Percentiles rank a stretch among this genome's conserved stretches.
These are phyloP conservation scores for Diuraphis noxia DNA, from an alignment of 1,140 invertebrate genomes.

Conservation along the genomic window DNA sequence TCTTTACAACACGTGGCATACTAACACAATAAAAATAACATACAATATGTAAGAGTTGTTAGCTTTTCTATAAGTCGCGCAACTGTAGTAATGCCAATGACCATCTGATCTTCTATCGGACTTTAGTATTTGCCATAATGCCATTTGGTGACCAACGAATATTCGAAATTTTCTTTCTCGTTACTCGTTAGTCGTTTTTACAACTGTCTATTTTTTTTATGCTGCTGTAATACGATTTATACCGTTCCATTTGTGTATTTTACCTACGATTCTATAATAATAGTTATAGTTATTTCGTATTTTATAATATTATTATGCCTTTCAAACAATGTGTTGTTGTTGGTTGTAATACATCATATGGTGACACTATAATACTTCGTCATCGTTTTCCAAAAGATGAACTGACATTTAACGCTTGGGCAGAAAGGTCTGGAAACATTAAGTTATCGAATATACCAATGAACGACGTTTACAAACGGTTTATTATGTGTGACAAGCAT, in stretches of 20 bases:
- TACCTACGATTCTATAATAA: background rate
- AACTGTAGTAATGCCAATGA: background rate
- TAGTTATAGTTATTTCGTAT: background rate
- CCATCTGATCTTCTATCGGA: too few relatives aligned
- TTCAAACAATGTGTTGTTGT: constrained; percentile 1
- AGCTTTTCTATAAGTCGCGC: too few relatives aligned
- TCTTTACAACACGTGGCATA: background rate
- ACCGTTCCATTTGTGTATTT: background rate
- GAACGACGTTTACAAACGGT: background rate
- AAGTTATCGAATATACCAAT: background rate
- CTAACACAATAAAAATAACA: background rate
- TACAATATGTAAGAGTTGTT: background rate
- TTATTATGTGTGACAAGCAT: constrained; percentile 6
- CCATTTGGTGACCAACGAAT: background rate
- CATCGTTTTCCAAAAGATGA: constrained; percentile 7
- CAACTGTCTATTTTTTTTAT: background rate
- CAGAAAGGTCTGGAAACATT: background rate
- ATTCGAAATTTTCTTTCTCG: background rate
- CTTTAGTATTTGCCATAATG: too few relatives aligned
- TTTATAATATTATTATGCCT: background rate
- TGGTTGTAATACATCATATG: background rate
- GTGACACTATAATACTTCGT: background rate
- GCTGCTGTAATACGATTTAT: background rate
- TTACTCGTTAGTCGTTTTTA: too few relatives aligned
- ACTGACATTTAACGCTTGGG: background rate